These are phyloP conservation scores for Drosophila maculinotata DNA, from an alignment of 2,888 invertebrate genomes.

Conservation along the genomic window DNA sequence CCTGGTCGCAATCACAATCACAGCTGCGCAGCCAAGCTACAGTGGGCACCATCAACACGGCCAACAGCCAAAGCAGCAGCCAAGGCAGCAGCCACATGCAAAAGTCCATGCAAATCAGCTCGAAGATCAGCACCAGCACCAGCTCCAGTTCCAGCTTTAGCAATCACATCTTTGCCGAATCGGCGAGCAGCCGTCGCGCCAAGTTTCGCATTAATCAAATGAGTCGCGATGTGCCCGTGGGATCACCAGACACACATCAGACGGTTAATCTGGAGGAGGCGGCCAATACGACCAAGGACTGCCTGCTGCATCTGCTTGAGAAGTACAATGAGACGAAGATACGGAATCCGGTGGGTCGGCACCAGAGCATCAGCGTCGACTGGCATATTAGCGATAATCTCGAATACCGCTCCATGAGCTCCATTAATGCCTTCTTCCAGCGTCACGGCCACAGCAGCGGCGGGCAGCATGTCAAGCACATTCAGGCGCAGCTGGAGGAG, in stretches of 20 bases:
- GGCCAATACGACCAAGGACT: conserved; percentile 91
- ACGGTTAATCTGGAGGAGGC: conserved; percentile 86
- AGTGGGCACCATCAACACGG: conserved; percentile 55
- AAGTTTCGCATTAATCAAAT: conserved; percentile 89
- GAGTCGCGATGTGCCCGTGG: conserved; percentile 90
- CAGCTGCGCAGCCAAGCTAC: conserved; percentile 46
- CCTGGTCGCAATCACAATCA: conserved; percentile 44
- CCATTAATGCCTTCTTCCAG: conserved; percentile 92
- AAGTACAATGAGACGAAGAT: conserved; percentile 88
- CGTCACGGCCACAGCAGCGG: conserved; percentile 85
- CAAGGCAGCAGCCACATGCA: conserved; percentile 42
- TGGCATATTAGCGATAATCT: conserved; percentile 90
- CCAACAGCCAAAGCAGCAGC: conserved; percentile 50
- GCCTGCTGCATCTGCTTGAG: conserved; percentile 90
- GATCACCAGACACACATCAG: conserved; percentile 87
- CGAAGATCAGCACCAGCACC: too few species aligned
- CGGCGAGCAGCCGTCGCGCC: conserved; percentile 86
- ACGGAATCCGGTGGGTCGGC: conserved; percentile 86
- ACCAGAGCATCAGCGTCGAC: conserved; percentile 91
- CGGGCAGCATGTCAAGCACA: conserved; percentile 81
- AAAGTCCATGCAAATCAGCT: conserved; percentile 44
- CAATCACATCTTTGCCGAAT: conserved; percentile 49
- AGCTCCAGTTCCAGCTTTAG: conserved; percentile 22
- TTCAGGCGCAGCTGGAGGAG: conserved; percentile 84
- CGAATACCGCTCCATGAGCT: conserved; percentile 92